phyloP scores from a whole-genome alignment of 2,113 vertebrate species.

The Motacilla tschutschensis region DNA sequence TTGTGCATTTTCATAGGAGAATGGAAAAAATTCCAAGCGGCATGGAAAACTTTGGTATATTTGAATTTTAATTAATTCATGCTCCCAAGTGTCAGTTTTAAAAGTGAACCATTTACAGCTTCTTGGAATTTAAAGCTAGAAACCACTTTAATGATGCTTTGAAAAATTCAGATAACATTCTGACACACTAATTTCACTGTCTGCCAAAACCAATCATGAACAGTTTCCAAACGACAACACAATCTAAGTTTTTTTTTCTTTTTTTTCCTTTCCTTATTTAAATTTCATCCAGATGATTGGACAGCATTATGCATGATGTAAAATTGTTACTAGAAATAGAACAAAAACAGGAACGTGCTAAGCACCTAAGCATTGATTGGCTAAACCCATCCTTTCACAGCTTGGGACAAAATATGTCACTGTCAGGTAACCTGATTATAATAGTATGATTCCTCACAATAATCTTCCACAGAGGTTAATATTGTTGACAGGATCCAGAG shows the following conservation, averaged over 20 bases:
- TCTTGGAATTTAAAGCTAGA: not conserved
- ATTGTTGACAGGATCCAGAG: not conserved
- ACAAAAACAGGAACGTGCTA: not conserved
- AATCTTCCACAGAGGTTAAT: not conserved
- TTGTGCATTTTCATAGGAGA: not conserved
- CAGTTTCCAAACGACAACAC: not conserved
- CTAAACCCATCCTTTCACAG: not conserved
- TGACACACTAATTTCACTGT: not conserved
- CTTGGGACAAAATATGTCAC: not conserved
- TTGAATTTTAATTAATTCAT: not conserved
- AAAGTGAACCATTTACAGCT: not conserved
- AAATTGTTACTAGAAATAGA: not conserved
- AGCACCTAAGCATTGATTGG: not conserved
- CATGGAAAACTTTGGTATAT: not conserved
- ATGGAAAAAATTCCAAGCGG: not conserved
- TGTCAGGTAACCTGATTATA: not conserved
- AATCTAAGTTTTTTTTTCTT: rapidly evolving
- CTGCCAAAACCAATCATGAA: not conserved
- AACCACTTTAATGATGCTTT: not conserved
- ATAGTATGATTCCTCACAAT: not conserved
- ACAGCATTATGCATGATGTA: not conserved
- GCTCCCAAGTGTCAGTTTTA: not conserved
- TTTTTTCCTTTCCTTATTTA: not conserved
- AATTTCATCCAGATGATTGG: not conserved
- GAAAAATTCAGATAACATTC: not conserved